phyloP scores from a whole-genome alignment of 2,113 vertebrate species.

The Columba livia region DNA sequence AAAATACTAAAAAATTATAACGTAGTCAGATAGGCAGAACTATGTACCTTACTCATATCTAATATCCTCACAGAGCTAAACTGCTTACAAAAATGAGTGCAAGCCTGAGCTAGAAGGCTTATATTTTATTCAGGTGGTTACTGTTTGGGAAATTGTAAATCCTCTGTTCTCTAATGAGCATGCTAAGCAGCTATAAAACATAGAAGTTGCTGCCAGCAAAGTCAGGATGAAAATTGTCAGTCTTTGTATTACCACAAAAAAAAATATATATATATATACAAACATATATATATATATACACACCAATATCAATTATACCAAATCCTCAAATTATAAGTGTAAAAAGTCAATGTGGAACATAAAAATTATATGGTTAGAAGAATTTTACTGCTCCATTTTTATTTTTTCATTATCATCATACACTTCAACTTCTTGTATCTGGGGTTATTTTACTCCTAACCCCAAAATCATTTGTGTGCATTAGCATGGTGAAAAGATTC shows the following conservation, averaged over 20 bases:
- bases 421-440: neutral
- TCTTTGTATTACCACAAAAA: neutral
- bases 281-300: neutral
- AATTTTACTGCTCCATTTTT: neutral
- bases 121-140: neutral
- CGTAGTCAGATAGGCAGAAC: neutral
- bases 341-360: neutral
- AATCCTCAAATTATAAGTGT: slow-evolving; percentile 1
- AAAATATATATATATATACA: too few species aligned
- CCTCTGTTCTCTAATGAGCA: neutral
- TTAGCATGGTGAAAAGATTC: neutral
- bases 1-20: neutral
- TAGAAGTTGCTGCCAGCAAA: neutral
- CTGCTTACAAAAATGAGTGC: neutral
- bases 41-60: neutral
- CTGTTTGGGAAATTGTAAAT: neutral
- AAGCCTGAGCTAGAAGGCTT: neutral
- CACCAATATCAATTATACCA: neutral
- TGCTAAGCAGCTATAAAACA: neutral
- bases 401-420: neutral
- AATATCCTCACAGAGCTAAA: neutral
- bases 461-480: accelerated
- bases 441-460: neutral
- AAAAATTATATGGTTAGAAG: neutral
- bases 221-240: neutral